Conservation (phyloP, 1,140 invertebrate species). For the Grapholita molesta region DNA sequence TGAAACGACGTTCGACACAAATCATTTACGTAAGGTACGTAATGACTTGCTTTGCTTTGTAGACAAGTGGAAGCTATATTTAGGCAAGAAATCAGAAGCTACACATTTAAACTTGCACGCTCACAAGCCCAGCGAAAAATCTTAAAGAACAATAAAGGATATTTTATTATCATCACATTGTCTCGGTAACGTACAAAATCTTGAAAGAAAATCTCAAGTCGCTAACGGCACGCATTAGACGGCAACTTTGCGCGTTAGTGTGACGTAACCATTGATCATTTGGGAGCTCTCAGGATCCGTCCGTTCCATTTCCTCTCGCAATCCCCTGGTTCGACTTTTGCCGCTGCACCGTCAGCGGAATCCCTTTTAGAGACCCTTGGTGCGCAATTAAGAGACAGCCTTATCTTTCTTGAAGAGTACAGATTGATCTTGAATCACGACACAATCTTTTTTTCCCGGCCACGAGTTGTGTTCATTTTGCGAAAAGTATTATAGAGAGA, state of each 20-base stretch:
- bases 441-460: not conserved
- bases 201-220: not conserved
- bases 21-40: not conserved
- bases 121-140: not conserved
- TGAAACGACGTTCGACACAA: too few relatives aligned
- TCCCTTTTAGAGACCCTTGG: slow-evolving; percentile 21
- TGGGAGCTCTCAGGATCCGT: slow-evolving; percentile 12
- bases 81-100: not conserved
- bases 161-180: not conserved
- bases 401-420: not conserved
- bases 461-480: not conserved
- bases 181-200: not conserved
- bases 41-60: too few relatives aligned
- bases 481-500: not conserved
- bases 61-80: too few relatives aligned
- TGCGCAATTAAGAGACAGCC: slow-evolving; percentile 21
- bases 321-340: not conserved
- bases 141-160: not conserved
- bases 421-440: slow-evolving; percentile 1
- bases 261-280: slow-evolving; percentile 26
- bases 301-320: slow-evolving; percentile 22
- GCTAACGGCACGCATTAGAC: not conserved
- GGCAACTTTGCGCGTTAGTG: slow-evolving; percentile 18
- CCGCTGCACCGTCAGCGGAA: slow-evolving; percentile 20
- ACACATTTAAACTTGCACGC: not conserved